Conservation (phyloP, 2,888 invertebrate species). For the Ferrisia virgata region DNA sequence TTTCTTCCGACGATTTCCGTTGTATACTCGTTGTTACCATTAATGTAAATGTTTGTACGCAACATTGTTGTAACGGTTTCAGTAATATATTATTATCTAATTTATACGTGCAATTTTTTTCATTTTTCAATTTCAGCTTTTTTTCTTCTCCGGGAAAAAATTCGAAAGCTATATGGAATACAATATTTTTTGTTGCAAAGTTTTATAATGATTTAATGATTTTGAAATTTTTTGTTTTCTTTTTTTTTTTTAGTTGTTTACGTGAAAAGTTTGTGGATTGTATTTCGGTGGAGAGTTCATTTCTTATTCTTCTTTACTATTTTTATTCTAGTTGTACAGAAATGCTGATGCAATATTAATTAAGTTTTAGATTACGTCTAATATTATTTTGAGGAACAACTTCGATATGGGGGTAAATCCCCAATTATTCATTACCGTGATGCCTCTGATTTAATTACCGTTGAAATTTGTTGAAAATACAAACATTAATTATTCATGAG, state of each 20-base stretch:
- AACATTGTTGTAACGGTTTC: slow-evolving; percentile 28
- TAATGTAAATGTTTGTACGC: slow-evolving; percentile 25
- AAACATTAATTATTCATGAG: too few species aligned
- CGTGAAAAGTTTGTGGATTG: neutral
- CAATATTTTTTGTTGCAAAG: neutral
- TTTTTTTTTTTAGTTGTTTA: neutral
- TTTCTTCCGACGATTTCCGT: slow-evolving; percentile 25
- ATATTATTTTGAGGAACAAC: too few species aligned
- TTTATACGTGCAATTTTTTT: slow-evolving; percentile 11
- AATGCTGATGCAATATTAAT: neutral
- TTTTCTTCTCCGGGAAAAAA: neutral
- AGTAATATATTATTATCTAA: slow-evolving; percentile 28
- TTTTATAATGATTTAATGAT: neutral
- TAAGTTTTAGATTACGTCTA: too few species aligned
- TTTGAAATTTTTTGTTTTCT: neutral
- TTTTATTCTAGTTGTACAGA: too few species aligned
- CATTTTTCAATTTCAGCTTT: neutral
- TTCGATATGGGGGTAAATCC: too few species aligned
- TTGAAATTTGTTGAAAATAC: too few species aligned
- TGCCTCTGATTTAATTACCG: too few species aligned
- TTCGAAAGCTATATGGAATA: neutral
- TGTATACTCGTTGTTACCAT: slow-evolving; percentile 28
- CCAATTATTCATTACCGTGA: too few species aligned
- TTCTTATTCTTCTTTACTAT: too few species aligned
- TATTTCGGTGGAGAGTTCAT: neutral